Evolutionary conservation across 2,797 vertebrate species (phyloP), one percentile per base, ranked within the genome.

Genomic region (Mus caroli): DNA sequence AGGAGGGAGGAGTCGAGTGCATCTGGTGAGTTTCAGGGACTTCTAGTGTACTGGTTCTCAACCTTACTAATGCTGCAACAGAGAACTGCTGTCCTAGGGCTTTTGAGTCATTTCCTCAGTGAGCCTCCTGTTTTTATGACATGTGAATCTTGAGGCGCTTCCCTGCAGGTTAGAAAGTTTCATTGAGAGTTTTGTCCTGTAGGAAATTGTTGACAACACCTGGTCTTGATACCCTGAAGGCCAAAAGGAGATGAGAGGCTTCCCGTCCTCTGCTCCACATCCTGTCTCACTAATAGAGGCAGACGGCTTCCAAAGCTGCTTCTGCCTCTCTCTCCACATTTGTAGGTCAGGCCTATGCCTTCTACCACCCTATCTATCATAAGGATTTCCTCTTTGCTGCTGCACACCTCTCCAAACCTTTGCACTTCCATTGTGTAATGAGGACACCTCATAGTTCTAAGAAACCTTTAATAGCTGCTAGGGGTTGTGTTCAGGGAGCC

Each of bases 381-480:
- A 11, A 40, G 56, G 31, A 87, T 15, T 31, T 50, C 15, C 46
- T 76, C 40, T 58, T 14, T 52, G 43, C 89, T 37, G n/a, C 40
- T 54, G 0, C 62, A 4, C 17, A 40, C 6, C 31, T 17, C 50
- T 54, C 34, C n/a, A 87, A 56, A 4, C 4, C 19, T 31, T 37
- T 19, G 58, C 1, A 3, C 11, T 46, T 15, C 15, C 2, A 10
- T n/a, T 3, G 0, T 1, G 52, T 50, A 40, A 5, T 75, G 3
- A 24, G 15, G 76, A 13, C 85, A 14, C 50, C 58, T n/a, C 28
- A 20, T 12, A 24, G 0, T 17, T 10, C 34, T 77, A 14, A 26
- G 40, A 88, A 12, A 3, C 54, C 71, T 37, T 20, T 28, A 50
- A 37, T 78, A 58, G 46, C 76, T 87, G 50, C 76, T 58, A 0